Evolutionary conservation across 1,140 invertebrate genomes (phyloP), one percentile per base, ranked within the genome.

Genomic region (Bilobella aurantiaca): DNA sequence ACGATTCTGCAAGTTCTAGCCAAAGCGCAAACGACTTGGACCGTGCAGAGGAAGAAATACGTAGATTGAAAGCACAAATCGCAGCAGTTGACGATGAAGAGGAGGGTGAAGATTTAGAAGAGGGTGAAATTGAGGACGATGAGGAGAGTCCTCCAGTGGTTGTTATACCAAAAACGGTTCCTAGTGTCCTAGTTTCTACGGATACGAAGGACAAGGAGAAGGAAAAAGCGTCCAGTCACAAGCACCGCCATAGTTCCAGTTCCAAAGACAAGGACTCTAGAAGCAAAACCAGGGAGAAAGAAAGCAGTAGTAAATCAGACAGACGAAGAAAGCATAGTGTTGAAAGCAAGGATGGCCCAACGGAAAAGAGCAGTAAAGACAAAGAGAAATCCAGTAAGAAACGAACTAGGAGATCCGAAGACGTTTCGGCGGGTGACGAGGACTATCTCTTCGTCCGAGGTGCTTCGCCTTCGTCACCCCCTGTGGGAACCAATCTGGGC

Each of bases 371-470:
- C 18, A 29, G 37, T 57, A 64, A 68, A 27, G 57, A 68, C 18
- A 65, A 70, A n/a, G 34, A 67, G 63, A 47, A 47, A 31, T 46
- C 67, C n/a, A 64, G 49, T 53, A 30, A 70, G 42, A 65, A 60
- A 30, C 47, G 32, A 70, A 74, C 21, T 71, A 71, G 25, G 64
- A 79, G 74, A 58, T 78, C 76, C 1, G 81, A 79, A 67, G 81
- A 82, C 30, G 80, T 85, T 68, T 18, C 29, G 3, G 82, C 87
- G 58, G 85, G 87, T 75, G 87, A 90, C 73, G 86, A 84, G 71
- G 87, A 89, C 74, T 86, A 88, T 84, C 78, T 90, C 73, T 88
- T 86, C 75, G 81, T 89, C 3, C 80, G 88, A 46, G 87, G 88
- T 58, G 87, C 86, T 32, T 81, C 80, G n/a, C 80, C 81, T 12